phyloP scores from a whole-genome alignment of 2,888 invertebrate genomes.

The Panzeria rudis region DNA sequence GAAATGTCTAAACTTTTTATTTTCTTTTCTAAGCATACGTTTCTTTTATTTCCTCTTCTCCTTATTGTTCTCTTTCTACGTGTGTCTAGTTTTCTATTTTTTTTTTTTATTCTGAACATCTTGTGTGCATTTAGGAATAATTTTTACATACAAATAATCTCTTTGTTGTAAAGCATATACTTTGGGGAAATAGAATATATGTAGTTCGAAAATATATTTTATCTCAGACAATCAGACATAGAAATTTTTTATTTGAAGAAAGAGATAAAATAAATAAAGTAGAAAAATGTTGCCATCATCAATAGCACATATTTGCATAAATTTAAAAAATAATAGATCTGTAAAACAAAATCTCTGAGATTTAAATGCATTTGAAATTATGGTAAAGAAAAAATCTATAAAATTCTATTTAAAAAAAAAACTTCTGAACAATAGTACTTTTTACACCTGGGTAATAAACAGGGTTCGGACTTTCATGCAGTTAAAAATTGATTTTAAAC shows the following conservation, averaged over 20 bases:
- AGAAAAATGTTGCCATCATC: not conserved
- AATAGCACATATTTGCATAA: not conserved
- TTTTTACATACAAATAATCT: conserved; percentile 47
- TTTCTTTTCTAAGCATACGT: not conserved
- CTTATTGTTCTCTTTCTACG: not conserved
- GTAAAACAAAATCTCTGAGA: not conserved
- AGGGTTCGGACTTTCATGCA: too few species aligned
- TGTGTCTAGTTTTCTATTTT: not conserved
- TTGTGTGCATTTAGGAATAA: conserved; percentile 51
- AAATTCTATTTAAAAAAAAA: too few species aligned
- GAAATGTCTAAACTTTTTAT: too few species aligned
- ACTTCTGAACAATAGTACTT: too few species aligned
- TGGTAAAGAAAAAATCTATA: too few species aligned
- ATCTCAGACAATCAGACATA: not conserved
- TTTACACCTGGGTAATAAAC: too few species aligned
- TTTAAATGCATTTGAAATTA: not conserved
- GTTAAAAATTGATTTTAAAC: too few species aligned
- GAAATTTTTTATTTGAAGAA: not conserved
- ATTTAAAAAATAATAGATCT: not conserved
- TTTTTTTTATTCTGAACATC: conserved; percentile 5
- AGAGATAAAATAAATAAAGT: not conserved
- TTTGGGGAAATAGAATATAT: conserved; percentile 50
- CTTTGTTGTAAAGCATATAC: conserved; percentile 43
- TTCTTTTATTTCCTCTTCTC: conserved; percentile 4
- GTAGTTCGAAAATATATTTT: not conserved